Conservation (phyloP, 2,888 invertebrate genomes). For the Poecilus cupreus region DNA sequence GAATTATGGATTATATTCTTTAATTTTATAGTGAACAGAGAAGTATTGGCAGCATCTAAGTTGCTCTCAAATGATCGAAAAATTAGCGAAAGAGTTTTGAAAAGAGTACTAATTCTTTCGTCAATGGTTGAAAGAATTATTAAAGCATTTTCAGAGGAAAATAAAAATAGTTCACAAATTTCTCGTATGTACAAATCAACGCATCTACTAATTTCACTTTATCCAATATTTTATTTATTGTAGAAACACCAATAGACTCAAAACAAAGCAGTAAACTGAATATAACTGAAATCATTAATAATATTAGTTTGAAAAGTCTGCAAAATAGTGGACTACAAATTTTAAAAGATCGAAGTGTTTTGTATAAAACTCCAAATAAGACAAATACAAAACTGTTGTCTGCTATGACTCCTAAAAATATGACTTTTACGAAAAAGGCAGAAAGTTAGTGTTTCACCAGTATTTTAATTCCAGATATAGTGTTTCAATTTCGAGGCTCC, state of each 20-base stretch:
- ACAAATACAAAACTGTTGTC: constrained; percentile 16
- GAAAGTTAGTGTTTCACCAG: background rate
- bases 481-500: background rate
- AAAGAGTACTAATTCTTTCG: constrained; percentile 67
- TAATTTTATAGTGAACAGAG: constrained; percentile 66
- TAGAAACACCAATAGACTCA: constrained; percentile 5
- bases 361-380: constrained; percentile 66
- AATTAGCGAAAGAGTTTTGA: constrained; percentile 64
- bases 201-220: background rate
- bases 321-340: constrained; percentile 67
- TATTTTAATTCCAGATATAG: no score
- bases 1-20: background rate
- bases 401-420: background rate
- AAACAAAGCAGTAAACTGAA: background rate
- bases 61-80: constrained; percentile 62
- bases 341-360: constrained; percentile 68
- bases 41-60: constrained; percentile 65
- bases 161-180: constrained; percentile 23
- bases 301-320: constrained; percentile 65
- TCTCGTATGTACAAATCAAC: background rate
- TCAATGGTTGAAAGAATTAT: constrained; percentile 64
- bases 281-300: background rate
- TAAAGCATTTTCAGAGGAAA: constrained; percentile 63
- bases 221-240: background rate
- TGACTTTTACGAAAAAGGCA: constrained; percentile 9